Evolutionary conservation across 2,888 invertebrate genomes (phyloP).

Genomic region (Pyrgus malvae): DNA sequence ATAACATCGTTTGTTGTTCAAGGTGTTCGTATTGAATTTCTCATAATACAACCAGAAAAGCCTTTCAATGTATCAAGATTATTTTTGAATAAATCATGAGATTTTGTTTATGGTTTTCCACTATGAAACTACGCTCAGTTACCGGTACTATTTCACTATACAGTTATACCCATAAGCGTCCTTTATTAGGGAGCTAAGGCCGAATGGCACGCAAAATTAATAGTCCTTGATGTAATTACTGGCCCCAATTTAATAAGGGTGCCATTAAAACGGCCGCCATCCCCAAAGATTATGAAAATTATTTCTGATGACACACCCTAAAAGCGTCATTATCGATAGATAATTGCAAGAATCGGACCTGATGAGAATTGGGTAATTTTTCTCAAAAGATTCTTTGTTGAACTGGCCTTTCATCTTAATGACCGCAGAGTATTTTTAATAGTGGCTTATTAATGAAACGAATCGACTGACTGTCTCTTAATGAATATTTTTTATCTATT

Average conservation of each 20-base stretch:
- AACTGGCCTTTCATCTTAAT: constrained; percentile 15
- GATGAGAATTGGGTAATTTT: constrained; percentile 15
- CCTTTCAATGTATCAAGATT: too few relatives aligned
- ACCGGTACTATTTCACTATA: too few relatives aligned
- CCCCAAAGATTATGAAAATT: constrained; percentile 55
- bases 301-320: constrained; percentile 54
- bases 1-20: too few relatives aligned
- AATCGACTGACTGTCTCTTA: too few relatives aligned
- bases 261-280: constrained; percentile 55
- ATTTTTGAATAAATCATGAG: too few relatives aligned
- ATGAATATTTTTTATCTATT: too few relatives aligned
- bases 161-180: constrained; percentile 31
- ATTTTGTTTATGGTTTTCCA: too few relatives aligned
- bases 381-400: constrained; percentile 11
- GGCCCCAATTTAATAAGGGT: constrained; percentile 61
- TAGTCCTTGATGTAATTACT: constrained; percentile 69
- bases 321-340: constrained; percentile 54
- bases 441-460: neutral
- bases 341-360: constrained; percentile 42
- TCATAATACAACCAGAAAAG: too few relatives aligned
- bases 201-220: constrained; percentile 66
- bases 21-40: too few relatives aligned
- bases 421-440: constrained; percentile 5
- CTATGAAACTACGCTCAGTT: too few relatives aligned
- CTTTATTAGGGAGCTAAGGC: constrained; percentile 51